These are phyloP conservation scores for Lasioglossum albipes DNA, from an alignment of 1,140 invertebrate species.

Conservation along the genomic window DNA sequence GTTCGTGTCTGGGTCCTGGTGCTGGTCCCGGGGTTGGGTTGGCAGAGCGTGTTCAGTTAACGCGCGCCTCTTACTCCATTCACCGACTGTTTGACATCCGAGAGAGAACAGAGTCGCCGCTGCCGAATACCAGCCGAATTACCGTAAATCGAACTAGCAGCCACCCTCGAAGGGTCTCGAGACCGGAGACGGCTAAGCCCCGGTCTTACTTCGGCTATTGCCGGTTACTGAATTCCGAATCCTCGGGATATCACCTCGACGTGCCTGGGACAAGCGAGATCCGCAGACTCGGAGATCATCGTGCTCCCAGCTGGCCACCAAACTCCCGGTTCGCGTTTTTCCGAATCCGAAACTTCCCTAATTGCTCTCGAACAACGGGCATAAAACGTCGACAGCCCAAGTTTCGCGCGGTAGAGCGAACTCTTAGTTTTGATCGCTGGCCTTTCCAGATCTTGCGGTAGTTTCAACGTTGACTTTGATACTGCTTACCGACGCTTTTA, in stretches of 20 bases:
- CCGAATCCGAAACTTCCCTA: no score
- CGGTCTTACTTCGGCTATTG: conserved; percentile 46
- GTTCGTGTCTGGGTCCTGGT: neutral
- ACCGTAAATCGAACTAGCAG: conserved; percentile 68
- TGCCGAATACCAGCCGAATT: conserved; percentile 66
- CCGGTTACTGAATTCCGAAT: conserved; percentile 51
- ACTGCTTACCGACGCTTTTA: no score
- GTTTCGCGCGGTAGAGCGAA: no score
- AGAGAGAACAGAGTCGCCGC: conserved; percentile 56
- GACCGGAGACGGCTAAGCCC: conserved; percentile 33
- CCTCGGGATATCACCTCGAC: conserved; percentile 37
- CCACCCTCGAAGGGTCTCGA: conserved; percentile 33
- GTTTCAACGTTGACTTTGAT: no score
- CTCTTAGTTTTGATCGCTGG: no score
- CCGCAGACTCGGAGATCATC: no score
- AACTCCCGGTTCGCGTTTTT: no score
- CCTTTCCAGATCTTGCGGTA: no score
- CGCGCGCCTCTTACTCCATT: conserved; percentile 43
- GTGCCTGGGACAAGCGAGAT: no score
- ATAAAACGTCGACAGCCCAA: no score
- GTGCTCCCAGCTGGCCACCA: no score
- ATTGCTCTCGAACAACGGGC: no score
- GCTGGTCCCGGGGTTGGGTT: neutral
- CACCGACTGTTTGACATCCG: conserved; percentile 65
- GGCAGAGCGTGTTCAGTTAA: conserved; percentile 43